Percentiles rank a stretch among this genome's conserved stretches.
Conservation (phyloP, 1,140 invertebrate species). For the Reticulitermes speratus region DNA sequence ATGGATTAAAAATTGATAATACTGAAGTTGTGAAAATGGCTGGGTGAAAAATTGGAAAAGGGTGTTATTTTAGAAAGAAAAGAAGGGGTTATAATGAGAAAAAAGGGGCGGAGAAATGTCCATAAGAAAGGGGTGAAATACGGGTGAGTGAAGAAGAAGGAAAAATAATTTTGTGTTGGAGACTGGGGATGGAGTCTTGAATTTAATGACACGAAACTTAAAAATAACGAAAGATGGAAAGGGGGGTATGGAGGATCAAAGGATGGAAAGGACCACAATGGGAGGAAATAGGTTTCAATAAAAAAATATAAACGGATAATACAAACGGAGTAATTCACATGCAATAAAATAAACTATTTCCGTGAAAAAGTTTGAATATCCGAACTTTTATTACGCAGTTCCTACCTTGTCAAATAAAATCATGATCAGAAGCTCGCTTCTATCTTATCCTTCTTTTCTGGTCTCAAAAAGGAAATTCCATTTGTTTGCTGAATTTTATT, state of each 20-base stretch:
- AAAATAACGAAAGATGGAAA: constrained; percentile 6
- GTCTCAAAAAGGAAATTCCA: background rate
- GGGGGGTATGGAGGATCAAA: background rate
- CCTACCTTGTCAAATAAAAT: background rate
- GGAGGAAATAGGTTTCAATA: background rate
- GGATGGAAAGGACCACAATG: background rate
- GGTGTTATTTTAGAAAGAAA: constrained; percentile 17
- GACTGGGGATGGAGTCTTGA: background rate
- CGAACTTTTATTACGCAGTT: background rate
- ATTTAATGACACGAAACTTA: background rate
- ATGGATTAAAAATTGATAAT: background rate
- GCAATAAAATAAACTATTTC: background rate
- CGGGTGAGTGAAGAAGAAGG: background rate
- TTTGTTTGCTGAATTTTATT: background rate
- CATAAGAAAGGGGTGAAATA: background rate
- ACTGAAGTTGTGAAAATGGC: background rate
- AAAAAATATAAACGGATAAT: background rate
- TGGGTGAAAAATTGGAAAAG: constrained; percentile 6
- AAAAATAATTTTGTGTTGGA: background rate
- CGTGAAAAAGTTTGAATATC: background rate
- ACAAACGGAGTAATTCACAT: background rate
- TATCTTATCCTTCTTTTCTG: background rate
- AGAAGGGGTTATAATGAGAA: constrained; percentile 5
- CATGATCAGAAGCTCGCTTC: background rate
- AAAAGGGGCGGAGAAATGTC: constrained; percentile 6